Evolutionary conservation across 2,113 vertebrate genomes (phyloP).

Genomic region (Tringa solitaria): DNA sequence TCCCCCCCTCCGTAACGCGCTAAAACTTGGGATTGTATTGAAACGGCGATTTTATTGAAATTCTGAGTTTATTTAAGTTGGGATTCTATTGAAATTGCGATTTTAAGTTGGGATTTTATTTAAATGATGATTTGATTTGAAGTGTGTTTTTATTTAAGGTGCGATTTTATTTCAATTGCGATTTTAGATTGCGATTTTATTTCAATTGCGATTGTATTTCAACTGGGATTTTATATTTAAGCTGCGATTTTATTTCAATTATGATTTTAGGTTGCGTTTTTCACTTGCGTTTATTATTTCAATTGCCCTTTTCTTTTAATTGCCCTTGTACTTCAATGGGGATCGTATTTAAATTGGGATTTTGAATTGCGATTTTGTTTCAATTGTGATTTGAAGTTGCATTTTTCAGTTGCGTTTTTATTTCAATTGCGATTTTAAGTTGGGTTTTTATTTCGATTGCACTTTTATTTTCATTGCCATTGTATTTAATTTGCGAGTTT

Average conservation of each 20-base stretch:
- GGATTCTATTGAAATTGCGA: not conserved
- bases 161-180: not conserved
- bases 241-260: too few species aligned
- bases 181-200: too few species aligned
- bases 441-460: too few species aligned
- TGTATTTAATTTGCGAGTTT: not conserved
- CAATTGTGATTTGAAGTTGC: too few species aligned
- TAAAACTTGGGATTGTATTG: not conserved
- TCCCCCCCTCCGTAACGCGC: rapidly evolving
- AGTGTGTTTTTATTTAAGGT: not conserved
- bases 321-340: not conserved
- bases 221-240: too few species aligned
- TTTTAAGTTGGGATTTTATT: too few species aligned
- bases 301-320: not conserved
- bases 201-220: too few species aligned
- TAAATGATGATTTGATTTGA: not conserved
- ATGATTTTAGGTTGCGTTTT: too few species aligned
- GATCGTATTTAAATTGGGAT: not conserved
- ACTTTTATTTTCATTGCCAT: not conserved
- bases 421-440: too few species aligned
- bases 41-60: not conserved
- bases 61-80: not conserved
- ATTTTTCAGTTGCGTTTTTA: too few species aligned
- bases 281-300: too few species aligned
- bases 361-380: not conserved